Base-by-base conservation (phyloP, 2,113 vertebrate species). In the Lates calcarifer region DNA sequence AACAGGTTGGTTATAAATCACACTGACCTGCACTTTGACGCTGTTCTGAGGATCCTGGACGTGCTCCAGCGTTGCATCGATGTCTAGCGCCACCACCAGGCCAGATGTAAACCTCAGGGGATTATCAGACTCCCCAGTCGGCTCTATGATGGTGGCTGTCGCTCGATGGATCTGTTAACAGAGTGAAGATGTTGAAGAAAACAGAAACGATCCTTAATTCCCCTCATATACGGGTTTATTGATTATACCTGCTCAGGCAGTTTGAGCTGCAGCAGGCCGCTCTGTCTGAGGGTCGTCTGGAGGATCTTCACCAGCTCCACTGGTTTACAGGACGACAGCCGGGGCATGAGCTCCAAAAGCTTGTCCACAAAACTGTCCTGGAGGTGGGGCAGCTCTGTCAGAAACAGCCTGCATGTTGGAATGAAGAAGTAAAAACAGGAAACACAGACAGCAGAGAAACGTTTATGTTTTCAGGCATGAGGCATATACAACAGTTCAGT, bases 351-450 rank as follows among this genome's bases (percentile, higher is more conserved):
- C 81, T 99, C 98, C 78, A 99, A 85, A 18, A 99, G 94, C 74
- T 97, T 97, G 49, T 98, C 98, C 73, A 97, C 97, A 94, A 99
- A 99, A 73, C 97, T 96, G 81, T 97, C 97, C 89, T 98, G 97
- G 76, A 99, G 94, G 51, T 97, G 96, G 17, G 97, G 96, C 51
- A 99, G 93, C 93, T 99, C 98, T 0, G 95, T 72, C 61, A 96
- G 93, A 85, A 99, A 99, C 68, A 96, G 94, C 82, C 98, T 99
- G 90, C 8, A 41, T 4, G 22, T 61, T 6, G 29, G 24, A 9
- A 24, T 24, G 5, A 20, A 69, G 26, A 14, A 51, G 7, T 13
- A 41, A 41, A 12, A 41, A 13, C 35, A 37, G 35, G 6, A 37
- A 1, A 41, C 11, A 35, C 39, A 41, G 37, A 12, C 39, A 41